phyloP scores from a whole-genome alignment of 2,797 vertebrate species.

The Loriculus beryllinus region DNA sequence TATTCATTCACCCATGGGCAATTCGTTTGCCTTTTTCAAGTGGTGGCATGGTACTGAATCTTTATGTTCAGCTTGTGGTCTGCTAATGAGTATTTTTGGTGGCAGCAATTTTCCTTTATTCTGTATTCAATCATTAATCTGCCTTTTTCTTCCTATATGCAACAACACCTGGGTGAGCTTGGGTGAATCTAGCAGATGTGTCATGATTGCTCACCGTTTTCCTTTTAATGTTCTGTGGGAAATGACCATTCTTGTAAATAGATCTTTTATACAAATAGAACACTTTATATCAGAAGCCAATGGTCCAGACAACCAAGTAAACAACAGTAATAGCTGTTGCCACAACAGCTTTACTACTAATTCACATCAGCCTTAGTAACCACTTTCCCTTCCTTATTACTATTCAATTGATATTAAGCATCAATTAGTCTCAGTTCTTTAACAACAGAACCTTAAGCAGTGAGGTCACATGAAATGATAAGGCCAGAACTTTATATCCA shows the following conservation, averaged over 20 bases:
- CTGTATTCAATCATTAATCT: neutral
- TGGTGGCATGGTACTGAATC: neutral
- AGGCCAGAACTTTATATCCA: neutral
- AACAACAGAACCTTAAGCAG: neutral
- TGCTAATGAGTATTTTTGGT: neutral
- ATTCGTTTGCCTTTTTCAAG: neutral
- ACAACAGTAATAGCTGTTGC: constrained; percentile 43
- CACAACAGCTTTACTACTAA: constrained; percentile 44
- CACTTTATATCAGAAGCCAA: constrained; percentile 51
- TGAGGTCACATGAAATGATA: neutral
- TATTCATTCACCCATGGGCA: neutral
- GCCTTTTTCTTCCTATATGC: neutral
- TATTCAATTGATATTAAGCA: constrained; percentile 37
- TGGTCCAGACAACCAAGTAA: constrained; percentile 48
- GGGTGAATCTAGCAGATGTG: neutral
- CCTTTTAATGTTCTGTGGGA: neutral
- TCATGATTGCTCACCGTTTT: neutral
- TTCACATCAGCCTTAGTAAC: constrained; percentile 37
- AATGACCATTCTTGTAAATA: constrained; percentile 15
- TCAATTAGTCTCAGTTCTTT: neutral
- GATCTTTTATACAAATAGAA: constrained; percentile 23
- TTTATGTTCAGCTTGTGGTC: neutral
- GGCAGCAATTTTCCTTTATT: neutral
- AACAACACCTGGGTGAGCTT: neutral
- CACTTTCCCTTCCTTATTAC: constrained; percentile 29